Evolutionary conservation across 2,888 invertebrate species (phyloP), one percentile per base, ranked within the genome.

Genomic region (Drosophila dives): DNA sequence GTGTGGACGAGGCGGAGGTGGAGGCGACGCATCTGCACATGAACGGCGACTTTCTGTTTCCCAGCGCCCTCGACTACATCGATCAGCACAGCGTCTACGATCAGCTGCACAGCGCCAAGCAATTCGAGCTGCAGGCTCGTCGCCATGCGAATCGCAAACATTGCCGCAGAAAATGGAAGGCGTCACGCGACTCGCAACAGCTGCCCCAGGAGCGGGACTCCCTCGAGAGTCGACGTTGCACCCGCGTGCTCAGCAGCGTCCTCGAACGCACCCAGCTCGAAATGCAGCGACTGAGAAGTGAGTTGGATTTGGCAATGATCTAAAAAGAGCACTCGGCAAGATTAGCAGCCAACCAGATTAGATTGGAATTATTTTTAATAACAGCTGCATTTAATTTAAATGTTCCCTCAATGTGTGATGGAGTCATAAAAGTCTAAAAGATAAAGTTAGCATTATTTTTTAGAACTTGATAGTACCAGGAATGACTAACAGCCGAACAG

Each of bases 261-360:
- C 65, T 93, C 51, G 92, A 92, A 60, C 91, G 93, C 64, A 90
- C 91, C 23, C 91, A 92, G 69, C 91, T 86, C 69, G 93, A 93
- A 82, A 78, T 93, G 81, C 91, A 91, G 76, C 92, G 92, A 80
- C 86, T 93, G 81, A 91, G 74, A 91, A 92, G 93, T 93, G 72
- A 91, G 92, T 87, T 4, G 8, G 2, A 4, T 17, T 29, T 20
- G 20, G 36, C 6, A 36, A 36, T 7, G 15, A 6, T 2, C 3
- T 5, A 15, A 36, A 7, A 36, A 7, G 15, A 15, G 36, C 15
- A 15, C 15, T 36, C 2, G 36, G 7, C 36, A 36, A 15, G 36
- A 29, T 29, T 29, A 29, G 29, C 29, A 29, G 29, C 29, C 6
- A 29, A 5, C 29, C 36, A 36, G 36, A 36, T 36, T 15, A 36